phyloP scores from a whole-genome alignment of 2,797 vertebrate genomes.

The Heliangelus exortis region DNA sequence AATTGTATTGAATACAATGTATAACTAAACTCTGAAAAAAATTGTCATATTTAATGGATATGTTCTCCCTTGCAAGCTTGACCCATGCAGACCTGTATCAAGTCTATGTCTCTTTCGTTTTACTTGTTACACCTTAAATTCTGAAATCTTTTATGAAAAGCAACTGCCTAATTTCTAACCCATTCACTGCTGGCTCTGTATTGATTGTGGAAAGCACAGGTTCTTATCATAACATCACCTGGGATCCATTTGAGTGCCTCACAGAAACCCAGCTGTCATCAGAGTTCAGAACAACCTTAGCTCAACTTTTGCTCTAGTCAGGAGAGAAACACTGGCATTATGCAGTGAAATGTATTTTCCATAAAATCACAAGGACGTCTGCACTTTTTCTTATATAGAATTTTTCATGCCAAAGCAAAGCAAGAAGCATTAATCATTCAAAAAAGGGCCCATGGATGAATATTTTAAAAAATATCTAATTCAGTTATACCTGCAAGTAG shows the following conservation, averaged over 20 bases:
- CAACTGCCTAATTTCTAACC: not conserved
- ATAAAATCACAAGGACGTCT: not conserved
- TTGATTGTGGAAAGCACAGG: not conserved
- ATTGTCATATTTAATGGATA: not conserved
- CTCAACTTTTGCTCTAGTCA: not conserved
- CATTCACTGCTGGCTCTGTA: not conserved
- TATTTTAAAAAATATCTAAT: not conserved
- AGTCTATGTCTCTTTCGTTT: not conserved
- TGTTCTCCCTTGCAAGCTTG: not conserved
- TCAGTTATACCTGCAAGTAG: not conserved
- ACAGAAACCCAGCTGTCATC: not conserved
- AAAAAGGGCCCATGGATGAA: not conserved
- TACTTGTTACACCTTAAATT: not conserved
- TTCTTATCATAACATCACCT: not conserved
- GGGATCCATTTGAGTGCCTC: not conserved
- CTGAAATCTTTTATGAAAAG: not conserved
- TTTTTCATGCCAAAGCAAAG: not conserved
- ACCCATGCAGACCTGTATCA: not conserved
- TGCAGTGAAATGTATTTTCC: not conserved
- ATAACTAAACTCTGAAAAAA: not conserved
- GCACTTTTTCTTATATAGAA: not conserved
- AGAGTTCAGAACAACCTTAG: not conserved
- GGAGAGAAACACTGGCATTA: fast-evolving
- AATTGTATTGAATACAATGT: not conserved
- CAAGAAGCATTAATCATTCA: not conserved